These are phyloP conservation scores for Otolemur garnettii DNA, from an alignment of 2,113 vertebrate species.

Conservation along the genomic window DNA sequence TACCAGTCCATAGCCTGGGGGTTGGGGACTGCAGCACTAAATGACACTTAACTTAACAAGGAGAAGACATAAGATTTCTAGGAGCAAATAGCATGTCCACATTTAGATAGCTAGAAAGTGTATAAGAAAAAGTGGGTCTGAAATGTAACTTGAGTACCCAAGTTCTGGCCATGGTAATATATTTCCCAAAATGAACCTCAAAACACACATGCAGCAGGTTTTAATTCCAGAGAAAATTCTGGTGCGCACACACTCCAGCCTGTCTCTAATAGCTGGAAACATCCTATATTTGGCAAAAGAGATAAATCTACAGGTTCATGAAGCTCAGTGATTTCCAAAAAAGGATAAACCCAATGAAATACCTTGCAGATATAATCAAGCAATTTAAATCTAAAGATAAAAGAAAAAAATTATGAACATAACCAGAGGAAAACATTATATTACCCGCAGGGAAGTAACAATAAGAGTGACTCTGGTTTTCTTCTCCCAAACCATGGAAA, in stretches of 20 bases:
- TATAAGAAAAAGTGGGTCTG: not conserved
- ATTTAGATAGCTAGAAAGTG: not conserved
- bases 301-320: not conserved
- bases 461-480: not conserved
- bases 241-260: not conserved
- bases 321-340: not conserved
- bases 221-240: not conserved
- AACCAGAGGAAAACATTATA: not conserved
- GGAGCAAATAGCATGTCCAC: not conserved
- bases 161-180: not conserved
- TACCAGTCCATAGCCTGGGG: no score
- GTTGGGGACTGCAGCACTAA: no score
- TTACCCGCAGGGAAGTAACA: not conserved
- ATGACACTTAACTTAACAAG: not conserved
- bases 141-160: not conserved
- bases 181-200: not conserved
- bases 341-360: not conserved
- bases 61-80: not conserved
- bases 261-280: not conserved
- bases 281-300: not conserved
- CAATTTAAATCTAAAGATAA: not conserved
- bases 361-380: not conserved
- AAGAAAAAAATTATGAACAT: not conserved
- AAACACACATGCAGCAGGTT: not conserved
- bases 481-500: not conserved